Conservation (phyloP, 2,113 vertebrate species). For the Toxotes jaculatrix region DNA sequence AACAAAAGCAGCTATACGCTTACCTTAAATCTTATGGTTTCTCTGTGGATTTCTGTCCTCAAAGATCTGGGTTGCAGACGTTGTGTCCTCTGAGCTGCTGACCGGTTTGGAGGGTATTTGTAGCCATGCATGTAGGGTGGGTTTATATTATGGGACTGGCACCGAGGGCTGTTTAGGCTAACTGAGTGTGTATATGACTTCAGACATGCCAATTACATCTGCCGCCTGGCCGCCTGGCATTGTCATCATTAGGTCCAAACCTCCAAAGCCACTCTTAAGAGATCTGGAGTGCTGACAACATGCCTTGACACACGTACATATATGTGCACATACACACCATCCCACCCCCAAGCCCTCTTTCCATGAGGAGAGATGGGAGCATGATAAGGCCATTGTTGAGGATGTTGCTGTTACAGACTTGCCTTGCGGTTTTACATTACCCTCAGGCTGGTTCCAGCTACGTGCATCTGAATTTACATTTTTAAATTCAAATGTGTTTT, state of each 20-base stretch:
- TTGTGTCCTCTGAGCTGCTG: slow-evolving; percentile 49
- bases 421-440: neutral
- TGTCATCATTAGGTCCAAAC: slow-evolving; percentile 55
- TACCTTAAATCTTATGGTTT: slow-evolving; percentile 46
- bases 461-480: neutral
- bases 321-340: slow-evolving; percentile 22
- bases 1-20: neutral
- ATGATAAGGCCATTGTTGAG: slow-evolving; percentile 69
- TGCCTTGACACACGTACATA: slow-evolving; percentile 52
- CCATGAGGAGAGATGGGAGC: slow-evolving; percentile 60
- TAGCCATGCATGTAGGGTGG: slow-evolving; percentile 80
- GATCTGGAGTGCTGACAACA: slow-evolving; percentile 52
- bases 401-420: slow-evolving; percentile 39
- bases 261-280: slow-evolving; percentile 14
- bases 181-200: slow-evolving; percentile 57
- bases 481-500: too few relatives aligned
- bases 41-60: neutral
- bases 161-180: slow-evolving; percentile 80
- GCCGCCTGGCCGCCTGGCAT: slow-evolving; percentile 49
- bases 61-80: slow-evolving; percentile 16
- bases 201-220: slow-evolving; percentile 71
- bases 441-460: slow-evolving; percentile 9
- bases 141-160: slow-evolving; percentile 83
- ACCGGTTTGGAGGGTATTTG: slow-evolving; percentile 75
- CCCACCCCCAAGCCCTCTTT: slow-evolving; percentile 3